Evolutionary conservation across 2,888 invertebrate genomes (phyloP), one percentile per base, ranked within the genome.

Genomic region (Melanostoma scalare): DNA sequence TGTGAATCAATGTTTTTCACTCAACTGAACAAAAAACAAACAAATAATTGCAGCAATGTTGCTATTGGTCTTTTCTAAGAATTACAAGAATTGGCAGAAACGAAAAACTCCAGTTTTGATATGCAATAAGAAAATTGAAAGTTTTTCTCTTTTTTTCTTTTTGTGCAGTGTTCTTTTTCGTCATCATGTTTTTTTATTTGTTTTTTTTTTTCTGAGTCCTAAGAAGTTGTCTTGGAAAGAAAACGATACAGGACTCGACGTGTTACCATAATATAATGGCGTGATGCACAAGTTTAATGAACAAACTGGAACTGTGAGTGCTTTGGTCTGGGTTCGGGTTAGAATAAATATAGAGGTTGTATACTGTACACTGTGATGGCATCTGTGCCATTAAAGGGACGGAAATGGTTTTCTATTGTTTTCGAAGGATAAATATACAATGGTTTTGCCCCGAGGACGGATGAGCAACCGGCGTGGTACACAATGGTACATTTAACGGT

Each of bases 351-450:
- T 73, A 61, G 60, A 8, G 44, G 33, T 33, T 33, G 60, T 42
- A 42, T 2, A 9, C 31, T 33, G 3, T 46, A 30, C 9, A 36
- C 6, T 38, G 20, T 20, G 20, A 20, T 63, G 50, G 42, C 56
- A 73, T 77, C 63, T 63, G 35, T 6, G 38, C 69, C 82, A 82
- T 82, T 82, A 73, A 82, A 69, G 58, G 63, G 69, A 82, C 82
- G 82, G 82, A 78, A 82, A 82, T 74, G 78, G 63, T 78, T 74
- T 82, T 69, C 78, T 74, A 78, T 82, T 78, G 77, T 82, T 82
- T 82, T 56, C 78, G 77, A 77, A 63, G 77, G 72, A 82, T 77
- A 82, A 73, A 77, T 76, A 77, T 56, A 78, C 69, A 78, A 73
- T 69, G 78, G 68, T 76, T 65, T 55, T 50, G 42, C 31, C 67